Evolutionary conservation across 2,113 vertebrate species (phyloP).

Genomic region (Neopipo cinnamomea): DNA sequence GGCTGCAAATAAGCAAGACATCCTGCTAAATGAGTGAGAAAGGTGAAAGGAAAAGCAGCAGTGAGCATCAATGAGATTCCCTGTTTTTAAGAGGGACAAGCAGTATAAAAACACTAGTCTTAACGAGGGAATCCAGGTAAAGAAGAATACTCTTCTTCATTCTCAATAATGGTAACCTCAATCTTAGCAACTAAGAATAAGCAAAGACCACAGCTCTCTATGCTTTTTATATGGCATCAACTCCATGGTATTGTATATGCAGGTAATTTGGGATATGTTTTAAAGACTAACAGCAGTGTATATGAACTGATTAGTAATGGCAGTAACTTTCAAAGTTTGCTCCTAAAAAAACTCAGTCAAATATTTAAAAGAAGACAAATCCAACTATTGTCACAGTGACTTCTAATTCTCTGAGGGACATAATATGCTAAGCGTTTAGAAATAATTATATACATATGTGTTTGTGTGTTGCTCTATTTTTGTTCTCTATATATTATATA

Average conservation of each 20-base stretch:
- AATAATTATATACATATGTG: background rate
- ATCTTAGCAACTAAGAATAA: background rate
- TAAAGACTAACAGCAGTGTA: background rate
- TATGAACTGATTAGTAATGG: background rate
- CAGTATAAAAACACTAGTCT: background rate
- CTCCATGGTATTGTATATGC: background rate
- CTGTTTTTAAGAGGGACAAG: background rate
- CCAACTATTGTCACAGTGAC: background rate
- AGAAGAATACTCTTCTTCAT: background rate
- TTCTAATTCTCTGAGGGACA: background rate
- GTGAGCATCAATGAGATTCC: background rate
- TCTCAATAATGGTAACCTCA: background rate
- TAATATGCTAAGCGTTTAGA: background rate
- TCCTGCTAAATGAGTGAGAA: background rate
- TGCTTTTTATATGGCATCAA: background rate
- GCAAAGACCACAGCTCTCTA: background rate
- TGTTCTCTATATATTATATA: background rate
- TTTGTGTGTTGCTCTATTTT: background rate
- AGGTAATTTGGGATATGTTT: background rate
- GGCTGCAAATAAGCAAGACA: background rate
- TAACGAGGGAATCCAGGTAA: background rate
- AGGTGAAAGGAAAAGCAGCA: background rate
- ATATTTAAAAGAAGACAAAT: background rate
- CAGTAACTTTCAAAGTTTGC: background rate
- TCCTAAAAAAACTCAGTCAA: background rate